These are phyloP conservation scores for Eudorcas thomsonii DNA, from an alignment of 2,113 vertebrate genomes.

Conservation along the genomic window DNA sequence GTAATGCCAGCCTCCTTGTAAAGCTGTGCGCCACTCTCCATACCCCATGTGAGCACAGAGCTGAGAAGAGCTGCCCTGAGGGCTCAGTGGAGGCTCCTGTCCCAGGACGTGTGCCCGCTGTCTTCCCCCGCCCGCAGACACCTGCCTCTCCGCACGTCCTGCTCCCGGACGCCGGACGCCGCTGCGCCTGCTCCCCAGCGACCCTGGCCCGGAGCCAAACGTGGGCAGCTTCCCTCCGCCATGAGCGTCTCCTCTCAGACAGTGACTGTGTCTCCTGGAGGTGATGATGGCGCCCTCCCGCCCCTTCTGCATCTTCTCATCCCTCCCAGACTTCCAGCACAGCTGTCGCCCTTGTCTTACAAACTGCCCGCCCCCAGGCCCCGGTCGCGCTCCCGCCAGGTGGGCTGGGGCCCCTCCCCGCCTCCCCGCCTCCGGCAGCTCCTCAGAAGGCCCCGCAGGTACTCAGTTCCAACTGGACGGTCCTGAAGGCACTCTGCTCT, in stretches of 20 bases:
- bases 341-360: not conserved
- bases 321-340: not conserved
- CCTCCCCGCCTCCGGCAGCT: not conserved
- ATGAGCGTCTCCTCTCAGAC: not conserved
- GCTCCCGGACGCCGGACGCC: fast-evolving
- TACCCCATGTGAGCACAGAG: not conserved
- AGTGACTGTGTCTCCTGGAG: too few relatives aligned
- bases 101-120: fast-evolving
- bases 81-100: not conserved
- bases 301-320: too few relatives aligned
- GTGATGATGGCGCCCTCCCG: fast-evolving
- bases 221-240: not conserved
- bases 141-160: not conserved
- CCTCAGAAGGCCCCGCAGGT: not conserved
- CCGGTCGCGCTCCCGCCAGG: not conserved
- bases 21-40: not conserved
- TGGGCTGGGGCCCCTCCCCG: not conserved
- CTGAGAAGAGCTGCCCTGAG: not conserved
- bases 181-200: not conserved
- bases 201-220: fast-evolving
- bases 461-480: not conserved
- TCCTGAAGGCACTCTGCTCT: not conserved
- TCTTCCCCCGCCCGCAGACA: not conserved
- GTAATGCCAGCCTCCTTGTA: fast-evolving
- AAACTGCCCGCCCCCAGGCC: fast-evolving